Conservation (phyloP, 1,140 invertebrate genomes). For the Plectrocnemia conspersa region DNA sequence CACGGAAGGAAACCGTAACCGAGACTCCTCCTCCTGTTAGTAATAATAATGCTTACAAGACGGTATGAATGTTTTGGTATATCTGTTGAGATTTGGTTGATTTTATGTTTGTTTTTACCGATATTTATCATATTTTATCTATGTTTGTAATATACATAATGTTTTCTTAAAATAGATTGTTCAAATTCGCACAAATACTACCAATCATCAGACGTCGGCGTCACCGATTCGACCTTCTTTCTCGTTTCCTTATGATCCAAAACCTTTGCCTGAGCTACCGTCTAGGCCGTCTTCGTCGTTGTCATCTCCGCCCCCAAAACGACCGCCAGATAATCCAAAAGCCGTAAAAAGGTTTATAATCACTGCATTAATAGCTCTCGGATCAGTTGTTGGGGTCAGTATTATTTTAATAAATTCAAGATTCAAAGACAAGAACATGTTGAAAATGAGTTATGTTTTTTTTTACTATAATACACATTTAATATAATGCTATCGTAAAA, state of each 20-base stretch:
- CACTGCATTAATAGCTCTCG: slow-evolving; percentile 15
- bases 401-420: no score
- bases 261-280: not conserved
- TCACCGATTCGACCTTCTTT: not conserved
- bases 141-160: slow-evolving; percentile 1
- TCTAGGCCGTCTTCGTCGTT: not conserved
- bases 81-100: not conserved
- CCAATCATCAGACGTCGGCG: not conserved
- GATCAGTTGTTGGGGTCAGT: slow-evolving; percentile 26
- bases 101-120: not conserved
- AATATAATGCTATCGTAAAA: no score
- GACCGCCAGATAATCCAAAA: slow-evolving; percentile 5
- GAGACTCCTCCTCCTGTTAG: no score
- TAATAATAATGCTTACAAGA: slow-evolving; percentile 24
- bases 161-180: slow-evolving; percentile 22
- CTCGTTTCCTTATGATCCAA: not conserved
- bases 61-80: slow-evolving; percentile 18
- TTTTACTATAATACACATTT: no score
- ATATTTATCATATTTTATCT: not conserved
- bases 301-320: not conserved
- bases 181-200: slow-evolving; percentile 22
- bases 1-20: slow-evolving; percentile 24
- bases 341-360: slow-evolving; percentile 15
- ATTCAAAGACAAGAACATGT: no score
- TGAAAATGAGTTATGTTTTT: no score